Evolutionary conservation across 2,888 invertebrate genomes (phyloP).

Genomic region (Patella depressa): DNA sequence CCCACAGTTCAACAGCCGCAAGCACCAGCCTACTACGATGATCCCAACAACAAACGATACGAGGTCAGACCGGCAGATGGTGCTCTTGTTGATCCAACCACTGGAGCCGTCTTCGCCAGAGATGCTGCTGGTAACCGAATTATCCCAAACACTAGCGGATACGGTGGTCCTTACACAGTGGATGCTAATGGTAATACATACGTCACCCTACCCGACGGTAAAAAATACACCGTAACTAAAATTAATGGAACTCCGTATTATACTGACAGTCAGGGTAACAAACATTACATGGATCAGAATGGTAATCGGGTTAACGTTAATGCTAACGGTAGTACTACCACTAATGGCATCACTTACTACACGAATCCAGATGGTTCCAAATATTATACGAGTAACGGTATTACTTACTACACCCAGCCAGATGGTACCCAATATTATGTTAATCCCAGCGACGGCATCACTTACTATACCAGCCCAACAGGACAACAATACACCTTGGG

Average conservation of each 20-base stretch:
- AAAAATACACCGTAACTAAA: not conserved
- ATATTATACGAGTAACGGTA: not conserved
- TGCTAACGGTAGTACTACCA: not conserved
- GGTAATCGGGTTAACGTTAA: not conserved
- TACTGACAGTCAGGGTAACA: not conserved
- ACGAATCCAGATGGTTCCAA: not conserved
- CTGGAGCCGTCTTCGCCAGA: not conserved
- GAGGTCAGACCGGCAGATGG: not conserved
- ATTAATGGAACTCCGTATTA: not conserved
- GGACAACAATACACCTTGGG: not conserved
- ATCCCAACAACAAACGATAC: not conserved
- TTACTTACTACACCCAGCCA: not conserved
- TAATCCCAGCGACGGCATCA: not conserved
- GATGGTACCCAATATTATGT: not conserved
- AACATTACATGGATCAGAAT: not conserved
- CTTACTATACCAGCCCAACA: not conserved
- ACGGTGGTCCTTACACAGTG: not conserved
- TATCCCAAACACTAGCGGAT: not conserved
- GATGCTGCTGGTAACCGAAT: conserved; percentile 3
- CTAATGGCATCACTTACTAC: not conserved
- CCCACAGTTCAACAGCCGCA: no score
- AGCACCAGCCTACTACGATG: not conserved
- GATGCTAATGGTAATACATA: not conserved
- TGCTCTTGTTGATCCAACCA: not conserved
- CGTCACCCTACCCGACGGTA: not conserved